These are phyloP conservation scores for Enteromius viviparus DNA, from an alignment of 2,797 vertebrate species.

Conservation along the genomic window DNA sequence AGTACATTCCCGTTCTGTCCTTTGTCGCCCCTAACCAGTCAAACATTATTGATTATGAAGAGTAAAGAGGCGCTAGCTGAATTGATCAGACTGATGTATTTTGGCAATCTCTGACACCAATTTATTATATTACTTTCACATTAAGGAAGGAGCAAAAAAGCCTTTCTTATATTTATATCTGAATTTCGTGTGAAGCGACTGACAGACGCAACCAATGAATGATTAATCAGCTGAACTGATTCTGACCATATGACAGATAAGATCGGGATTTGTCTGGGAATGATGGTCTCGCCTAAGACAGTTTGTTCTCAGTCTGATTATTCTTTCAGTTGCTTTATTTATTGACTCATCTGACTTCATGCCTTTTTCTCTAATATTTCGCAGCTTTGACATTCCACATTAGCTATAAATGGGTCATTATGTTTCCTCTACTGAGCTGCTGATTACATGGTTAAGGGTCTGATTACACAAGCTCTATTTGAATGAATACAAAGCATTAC, in stretches of 20 bases:
- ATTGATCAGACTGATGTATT: conserved; percentile 11
- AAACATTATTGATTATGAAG: conserved; percentile 34
- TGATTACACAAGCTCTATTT: conserved; percentile 38
- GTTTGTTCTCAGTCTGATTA: conserved; percentile 31
- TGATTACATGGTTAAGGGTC: conserved; percentile 49
- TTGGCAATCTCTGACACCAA: background rate
- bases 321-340: conserved; percentile 20
- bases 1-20: conserved; percentile 11
- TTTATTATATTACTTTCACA: background rate
- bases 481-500: conserved; percentile 38
- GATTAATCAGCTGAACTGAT: conserved; percentile 25
- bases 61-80: conserved; percentile 8
- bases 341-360: conserved; percentile 38
- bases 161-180: background rate
- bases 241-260: conserved; percentile 41
- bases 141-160: conserved; percentile 8
- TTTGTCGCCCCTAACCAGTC: conserved; percentile 5
- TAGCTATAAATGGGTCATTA: conserved; percentile 44
- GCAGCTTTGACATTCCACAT: conserved; percentile 24
- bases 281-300: conserved; percentile 33
- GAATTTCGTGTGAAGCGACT: background rate
- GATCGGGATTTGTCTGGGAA: conserved; percentile 29
- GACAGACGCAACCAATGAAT: conserved; percentile 7
- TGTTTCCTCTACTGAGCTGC: conserved; percentile 33
- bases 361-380: conserved; percentile 33